Percentiles rank a stretch among this genome's conserved stretches.
Evolutionary conservation across 1,140 invertebrate species (phyloP).

Genomic region (Drosophila ananassae): DNA sequence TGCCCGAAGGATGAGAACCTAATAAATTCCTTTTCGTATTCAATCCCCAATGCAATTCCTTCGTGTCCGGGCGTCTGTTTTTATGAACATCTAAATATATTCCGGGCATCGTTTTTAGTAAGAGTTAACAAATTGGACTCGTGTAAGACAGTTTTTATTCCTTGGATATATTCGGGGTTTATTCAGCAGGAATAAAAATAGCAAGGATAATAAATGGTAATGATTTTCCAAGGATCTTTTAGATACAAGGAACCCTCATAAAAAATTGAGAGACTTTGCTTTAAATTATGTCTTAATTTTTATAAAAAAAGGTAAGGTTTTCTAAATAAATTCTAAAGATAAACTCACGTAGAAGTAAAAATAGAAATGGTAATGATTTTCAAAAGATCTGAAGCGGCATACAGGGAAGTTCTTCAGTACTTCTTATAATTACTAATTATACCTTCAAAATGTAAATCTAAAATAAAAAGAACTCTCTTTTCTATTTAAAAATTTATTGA

Average conservation of each 20-base stretch:
- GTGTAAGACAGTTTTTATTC: conserved; percentile 20
- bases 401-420: too few relatives aligned
- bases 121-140: conserved; percentile 22
- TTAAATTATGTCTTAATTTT: too few relatives aligned
- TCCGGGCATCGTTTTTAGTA: conserved; percentile 13
- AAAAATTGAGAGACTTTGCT: not conserved
- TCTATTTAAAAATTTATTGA: too few relatives aligned
- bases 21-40: conserved; percentile 31
- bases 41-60: conserved; percentile 30
- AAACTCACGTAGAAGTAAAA: too few relatives aligned
- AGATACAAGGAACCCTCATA: not conserved
- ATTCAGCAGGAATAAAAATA: not conserved
- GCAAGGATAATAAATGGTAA: not conserved
- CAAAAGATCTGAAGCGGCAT: too few relatives aligned
- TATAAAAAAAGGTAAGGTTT: too few relatives aligned
- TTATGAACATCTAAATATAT: conserved; percentile 39
- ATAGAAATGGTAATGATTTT: too few relatives aligned
- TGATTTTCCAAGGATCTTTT: not conserved
- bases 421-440: too few relatives aligned
- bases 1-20: not conserved
- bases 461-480: too few relatives aligned
- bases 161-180: not conserved
- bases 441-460: too few relatives aligned
- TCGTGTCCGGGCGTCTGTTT: conserved; percentile 26
- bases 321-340: too few relatives aligned